Conservation (phyloP, 2,113 vertebrate genomes). For the Manacus vitellinus region DNA sequence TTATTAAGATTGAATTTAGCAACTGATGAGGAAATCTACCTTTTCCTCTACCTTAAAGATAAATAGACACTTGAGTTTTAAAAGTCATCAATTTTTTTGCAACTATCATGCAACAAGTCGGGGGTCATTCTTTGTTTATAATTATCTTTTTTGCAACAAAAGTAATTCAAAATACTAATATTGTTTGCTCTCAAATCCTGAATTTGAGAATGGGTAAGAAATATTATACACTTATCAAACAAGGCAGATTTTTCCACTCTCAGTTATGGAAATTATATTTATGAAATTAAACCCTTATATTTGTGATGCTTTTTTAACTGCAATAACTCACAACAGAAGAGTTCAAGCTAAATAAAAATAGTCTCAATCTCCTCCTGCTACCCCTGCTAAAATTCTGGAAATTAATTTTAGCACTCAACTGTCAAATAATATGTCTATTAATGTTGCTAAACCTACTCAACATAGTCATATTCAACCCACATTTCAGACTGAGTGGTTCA, state of each 20-base stretch:
- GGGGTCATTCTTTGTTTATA: background rate
- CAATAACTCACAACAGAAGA: background rate
- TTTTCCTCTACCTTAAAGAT: background rate
- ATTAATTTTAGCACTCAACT: background rate
- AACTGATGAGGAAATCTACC: background rate
- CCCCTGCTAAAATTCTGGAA: background rate
- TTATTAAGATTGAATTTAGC: background rate
- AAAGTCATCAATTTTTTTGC: fast-evolving
- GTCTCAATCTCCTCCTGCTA: background rate
- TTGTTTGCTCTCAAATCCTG: background rate
- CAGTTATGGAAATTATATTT: background rate
- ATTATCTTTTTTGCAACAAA: background rate
- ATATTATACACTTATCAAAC: background rate
- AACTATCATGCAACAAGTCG: background rate
- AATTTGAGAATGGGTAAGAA: background rate
- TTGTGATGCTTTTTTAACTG: background rate
- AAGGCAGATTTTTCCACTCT: background rate
- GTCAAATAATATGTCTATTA: background rate
- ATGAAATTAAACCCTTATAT: background rate
- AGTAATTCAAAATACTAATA: background rate
- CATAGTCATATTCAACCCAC: background rate
- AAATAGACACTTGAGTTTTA: background rate
- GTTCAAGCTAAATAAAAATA: background rate
- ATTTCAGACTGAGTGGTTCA: background rate
- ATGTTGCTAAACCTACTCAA: background rate